phyloP scores from a whole-genome alignment of 2,888 invertebrate species.

The Lochmaea crataegi region DNA sequence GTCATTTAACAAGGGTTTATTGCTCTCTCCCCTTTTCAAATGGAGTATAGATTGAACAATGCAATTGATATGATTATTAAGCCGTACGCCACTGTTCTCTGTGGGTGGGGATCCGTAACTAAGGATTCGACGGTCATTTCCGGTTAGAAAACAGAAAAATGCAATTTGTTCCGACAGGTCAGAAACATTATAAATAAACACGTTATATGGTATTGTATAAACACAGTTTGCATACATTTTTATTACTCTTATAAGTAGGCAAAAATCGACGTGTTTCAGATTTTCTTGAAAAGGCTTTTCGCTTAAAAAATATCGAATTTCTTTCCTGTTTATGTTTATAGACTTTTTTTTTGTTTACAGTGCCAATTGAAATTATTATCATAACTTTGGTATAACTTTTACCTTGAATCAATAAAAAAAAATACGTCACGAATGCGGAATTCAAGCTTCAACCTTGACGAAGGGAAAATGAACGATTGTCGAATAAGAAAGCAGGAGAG shows the following conservation, averaged over 20 bases:
- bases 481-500: slow-evolving; percentile 49
- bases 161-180: slow-evolving; percentile 55
- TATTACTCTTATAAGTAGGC: too few species aligned
- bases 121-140: slow-evolving; percentile 58
- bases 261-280: too few species aligned
- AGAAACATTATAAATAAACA: slow-evolving; percentile 52
- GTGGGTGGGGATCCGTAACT: slow-evolving; percentile 35
- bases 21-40: too few species aligned
- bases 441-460: slow-evolving; percentile 53
- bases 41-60: too few species aligned
- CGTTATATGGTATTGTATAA: slow-evolving; percentile 48
- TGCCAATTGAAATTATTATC: too few species aligned
- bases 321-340: too few species aligned
- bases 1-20: too few species aligned
- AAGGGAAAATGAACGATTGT: slow-evolving; percentile 62
- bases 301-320: too few species aligned
- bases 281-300: too few species aligned
- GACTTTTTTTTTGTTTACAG: too few species aligned
- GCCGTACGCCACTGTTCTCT: slow-evolving; percentile 23
- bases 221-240: slow-evolving; percentile 16
- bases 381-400: too few species aligned
- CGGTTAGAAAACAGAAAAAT: slow-evolving; percentile 59
- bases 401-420: slow-evolving; percentile 36
- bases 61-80: slow-evolving; percentile 10
- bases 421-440: slow-evolving; percentile 41